Conservation (phyloP, 2,888 invertebrate genomes). For the Lomographa bimaculata region DNA sequence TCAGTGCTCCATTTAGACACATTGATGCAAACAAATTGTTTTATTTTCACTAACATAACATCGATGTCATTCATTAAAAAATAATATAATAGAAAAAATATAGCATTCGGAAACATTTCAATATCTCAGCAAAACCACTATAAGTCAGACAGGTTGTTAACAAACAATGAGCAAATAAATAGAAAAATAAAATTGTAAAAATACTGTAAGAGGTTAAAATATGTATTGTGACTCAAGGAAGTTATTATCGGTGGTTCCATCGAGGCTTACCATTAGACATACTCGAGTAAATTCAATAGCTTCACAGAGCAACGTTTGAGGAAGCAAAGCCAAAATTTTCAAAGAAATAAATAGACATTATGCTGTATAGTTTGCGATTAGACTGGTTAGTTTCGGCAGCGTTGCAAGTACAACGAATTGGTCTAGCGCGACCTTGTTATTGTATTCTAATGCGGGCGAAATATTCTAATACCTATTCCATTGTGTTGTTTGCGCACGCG, state of each 20-base stretch:
- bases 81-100: no score
- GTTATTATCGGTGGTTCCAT: conserved; percentile 5
- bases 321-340: conserved; percentile 8
- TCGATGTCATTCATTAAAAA: no score
- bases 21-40: no score
- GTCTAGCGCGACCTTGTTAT: conserved; percentile 59
- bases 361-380: conserved; percentile 11
- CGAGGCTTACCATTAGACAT: conserved; percentile 9
- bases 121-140: no score
- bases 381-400: conserved; percentile 17
- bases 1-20: no score
- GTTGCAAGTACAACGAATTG: conserved; percentile 43
- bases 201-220: no score
- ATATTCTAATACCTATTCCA: conserved; percentile 53
- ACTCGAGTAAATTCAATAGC: conserved; percentile 1
- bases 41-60: no score
- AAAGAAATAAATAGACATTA: conserved; percentile 6
- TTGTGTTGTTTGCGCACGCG: conserved; percentile 47
- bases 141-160: no score
- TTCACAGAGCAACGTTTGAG: conserved; percentile 9
- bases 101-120: no score
- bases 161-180: no score
- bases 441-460: conserved; percentile 69
- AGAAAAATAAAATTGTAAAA: no score
- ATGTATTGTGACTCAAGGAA: no score